Percentiles rank a stretch among this genome's conserved stretches.
These are phyloP conservation scores for Dryadula phaetusa DNA, from an alignment of 2,888 invertebrate genomes.

Conservation along the genomic window DNA sequence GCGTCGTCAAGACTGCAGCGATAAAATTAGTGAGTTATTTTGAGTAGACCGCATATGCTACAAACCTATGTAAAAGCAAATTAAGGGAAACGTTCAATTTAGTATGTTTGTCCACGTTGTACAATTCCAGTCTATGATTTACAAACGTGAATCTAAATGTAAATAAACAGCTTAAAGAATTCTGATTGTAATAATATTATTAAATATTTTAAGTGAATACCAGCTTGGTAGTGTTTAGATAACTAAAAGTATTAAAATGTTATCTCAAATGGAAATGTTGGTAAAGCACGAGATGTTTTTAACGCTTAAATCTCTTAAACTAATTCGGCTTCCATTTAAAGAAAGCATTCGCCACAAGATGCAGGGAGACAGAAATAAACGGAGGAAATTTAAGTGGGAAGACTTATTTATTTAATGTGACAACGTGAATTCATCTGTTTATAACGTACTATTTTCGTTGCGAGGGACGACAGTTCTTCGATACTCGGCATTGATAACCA, in stretches of 20 bases:
- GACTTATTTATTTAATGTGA: conserved; percentile 76
- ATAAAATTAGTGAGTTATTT: conserved; percentile 70
- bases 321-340: conserved; percentile 58
- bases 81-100: conserved; percentile 71
- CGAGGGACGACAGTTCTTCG: conserved; percentile 15
- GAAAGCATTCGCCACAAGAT: conserved; percentile 56
- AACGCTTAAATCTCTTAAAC: conserved; percentile 55
- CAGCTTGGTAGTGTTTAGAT: neutral
- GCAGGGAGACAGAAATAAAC: conserved; percentile 74
- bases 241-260: conserved; percentile 19
- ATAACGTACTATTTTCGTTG: conserved; percentile 62
- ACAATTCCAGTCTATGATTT: neutral
- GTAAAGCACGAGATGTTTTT: conserved; percentile 31
- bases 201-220: conserved; percentile 9
- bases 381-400: conserved; percentile 69
- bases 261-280: conserved; percentile 27
- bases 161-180: conserved; percentile 13
- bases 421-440: conserved; percentile 70
- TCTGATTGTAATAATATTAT: neutral
- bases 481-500: neutral
- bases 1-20: conserved; percentile 56
- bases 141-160: neutral
- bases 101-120: conserved; percentile 41
- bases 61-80: conserved; percentile 64
- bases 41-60: conserved; percentile 55